Percentiles rank a stretch among this genome's conserved stretches.
Conservation (phyloP, 2,113 vertebrate species). For the Chitala chitala region DNA sequence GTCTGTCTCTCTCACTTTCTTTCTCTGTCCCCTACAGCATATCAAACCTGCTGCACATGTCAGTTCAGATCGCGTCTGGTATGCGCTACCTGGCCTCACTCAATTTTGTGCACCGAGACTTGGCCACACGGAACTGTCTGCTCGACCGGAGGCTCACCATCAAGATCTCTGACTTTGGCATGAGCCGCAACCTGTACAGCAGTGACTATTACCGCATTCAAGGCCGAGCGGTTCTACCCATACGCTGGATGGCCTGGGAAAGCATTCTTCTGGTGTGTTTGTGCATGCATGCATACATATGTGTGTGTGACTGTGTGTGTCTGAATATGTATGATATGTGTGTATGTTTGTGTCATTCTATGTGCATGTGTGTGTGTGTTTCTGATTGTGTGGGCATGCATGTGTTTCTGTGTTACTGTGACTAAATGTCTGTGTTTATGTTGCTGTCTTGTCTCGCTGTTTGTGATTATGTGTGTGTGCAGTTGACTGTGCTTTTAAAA, state of each 20-base stretch:
- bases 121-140: conserved; percentile 78
- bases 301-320: neutral
- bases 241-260: conserved; percentile 84
- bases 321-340: neutral
- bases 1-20: neutral
- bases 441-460: neutral
- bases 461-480: conserved; percentile 7
- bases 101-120: conserved; percentile 76
- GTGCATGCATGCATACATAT: too few relatives aligned
- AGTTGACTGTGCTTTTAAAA: too few relatives aligned
- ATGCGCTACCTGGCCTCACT: conserved; percentile 76
- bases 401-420: neutral
- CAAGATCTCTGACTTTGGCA: conserved; percentile 78
- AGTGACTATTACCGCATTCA: conserved; percentile 82
- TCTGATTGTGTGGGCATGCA: neutral
- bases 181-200: conserved; percentile 79
- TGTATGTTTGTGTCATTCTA: neutral
- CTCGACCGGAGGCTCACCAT: conserved; percentile 78
- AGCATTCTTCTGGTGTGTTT: conserved; percentile 73
- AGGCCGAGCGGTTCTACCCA: conserved; percentile 74
- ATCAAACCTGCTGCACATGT: conserved; percentile 74
- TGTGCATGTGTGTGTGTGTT: neutral
- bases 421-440: neutral
- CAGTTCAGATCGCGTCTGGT: conserved; percentile 73
- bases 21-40: conserved; percentile 46